Conservation (phyloP, 2,888 invertebrate genomes). For the Norana najaformis region DNA sequence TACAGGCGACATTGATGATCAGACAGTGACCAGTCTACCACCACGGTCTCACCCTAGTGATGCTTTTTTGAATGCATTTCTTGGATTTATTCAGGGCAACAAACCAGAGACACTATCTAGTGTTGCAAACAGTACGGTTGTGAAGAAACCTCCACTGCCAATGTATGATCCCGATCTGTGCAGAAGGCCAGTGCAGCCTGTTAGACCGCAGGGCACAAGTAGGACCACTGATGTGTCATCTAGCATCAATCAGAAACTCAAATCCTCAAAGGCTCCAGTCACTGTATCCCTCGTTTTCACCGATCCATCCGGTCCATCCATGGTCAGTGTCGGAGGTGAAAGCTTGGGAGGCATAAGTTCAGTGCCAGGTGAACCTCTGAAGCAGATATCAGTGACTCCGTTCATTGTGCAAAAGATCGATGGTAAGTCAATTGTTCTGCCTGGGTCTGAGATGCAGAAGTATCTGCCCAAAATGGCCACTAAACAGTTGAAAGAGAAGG, state of each 20-base stretch:
- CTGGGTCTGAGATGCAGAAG: not conserved
- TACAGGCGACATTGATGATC: not conserved
- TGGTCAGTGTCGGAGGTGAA: slow-evolving; percentile 8
- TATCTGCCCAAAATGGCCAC: not conserved
- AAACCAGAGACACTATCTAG: slow-evolving; percentile 58
- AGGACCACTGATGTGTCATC: not conserved
- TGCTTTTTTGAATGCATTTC: slow-evolving; percentile 43
- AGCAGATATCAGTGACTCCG: slow-evolving; percentile 26
- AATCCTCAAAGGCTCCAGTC: not conserved
- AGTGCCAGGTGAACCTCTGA: not conserved
- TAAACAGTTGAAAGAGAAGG: not conserved
- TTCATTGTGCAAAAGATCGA: slow-evolving; percentile 27
- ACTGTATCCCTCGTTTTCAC: slow-evolving; percentile 14
- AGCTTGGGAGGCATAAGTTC: not conserved
- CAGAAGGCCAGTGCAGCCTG: not conserved
- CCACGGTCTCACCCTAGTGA: slow-evolving; percentile 10
- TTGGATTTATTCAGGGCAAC: slow-evolving; percentile 56
- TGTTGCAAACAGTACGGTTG: slow-evolving; percentile 52
- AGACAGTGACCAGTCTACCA: not conserved
- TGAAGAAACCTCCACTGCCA: slow-evolving; percentile 54
- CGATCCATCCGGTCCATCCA: slow-evolving; percentile 17
- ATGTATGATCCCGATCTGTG: slow-evolving; percentile 57
- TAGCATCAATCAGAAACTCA: not conserved
- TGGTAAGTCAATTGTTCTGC: slow-evolving; percentile 16
- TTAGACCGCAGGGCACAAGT: not conserved